Percentiles rank a stretch among this genome's conserved stretches.
phyloP scores from a whole-genome alignment of 2,797 vertebrate genomes.

The Rhinichthys osculus region DNA sequence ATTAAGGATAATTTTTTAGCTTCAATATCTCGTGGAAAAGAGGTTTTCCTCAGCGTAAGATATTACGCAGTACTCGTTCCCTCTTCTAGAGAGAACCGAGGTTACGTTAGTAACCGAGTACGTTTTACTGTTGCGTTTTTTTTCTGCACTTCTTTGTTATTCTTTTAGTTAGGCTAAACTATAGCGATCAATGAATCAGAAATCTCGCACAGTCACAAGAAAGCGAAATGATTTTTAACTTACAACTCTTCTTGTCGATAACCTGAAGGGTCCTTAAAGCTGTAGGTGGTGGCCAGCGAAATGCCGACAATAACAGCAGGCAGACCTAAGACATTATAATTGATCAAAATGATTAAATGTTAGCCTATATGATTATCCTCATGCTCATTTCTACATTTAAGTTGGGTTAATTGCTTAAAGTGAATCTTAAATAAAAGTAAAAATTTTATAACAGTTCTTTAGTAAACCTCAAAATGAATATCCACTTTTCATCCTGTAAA shows the following conservation, averaged over 20 bases:
- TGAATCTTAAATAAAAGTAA: not conserved
- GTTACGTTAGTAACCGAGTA: too few relatives aligned
- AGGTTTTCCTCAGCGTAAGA: too few relatives aligned
- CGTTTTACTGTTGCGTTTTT: too few relatives aligned
- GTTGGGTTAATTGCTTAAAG: not conserved
- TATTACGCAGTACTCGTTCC: too few relatives aligned
- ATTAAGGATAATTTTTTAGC: too few relatives aligned
- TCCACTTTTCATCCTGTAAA: not conserved
- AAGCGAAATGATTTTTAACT: not conserved
- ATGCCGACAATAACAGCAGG: conserved; percentile 71
- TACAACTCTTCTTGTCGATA: conserved; percentile 80
- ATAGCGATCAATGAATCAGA: not conserved
- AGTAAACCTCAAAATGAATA: not conserved
- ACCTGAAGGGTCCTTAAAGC: conserved; percentile 61
- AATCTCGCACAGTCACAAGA: not conserved
- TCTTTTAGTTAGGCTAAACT: not conserved
- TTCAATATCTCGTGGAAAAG: too few relatives aligned
- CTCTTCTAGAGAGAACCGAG: too few relatives aligned
- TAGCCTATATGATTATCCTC: not conserved
- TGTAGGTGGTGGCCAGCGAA: conserved; percentile 70
- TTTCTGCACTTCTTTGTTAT: too few relatives aligned
- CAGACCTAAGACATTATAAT: conserved; percentile 66
- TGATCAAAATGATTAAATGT: not conserved
- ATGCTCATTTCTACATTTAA: not conserved
- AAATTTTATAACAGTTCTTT: not conserved